Evolutionary conservation across 2,888 invertebrate species (phyloP).

Genomic region (Hecatera dysodea): DNA sequence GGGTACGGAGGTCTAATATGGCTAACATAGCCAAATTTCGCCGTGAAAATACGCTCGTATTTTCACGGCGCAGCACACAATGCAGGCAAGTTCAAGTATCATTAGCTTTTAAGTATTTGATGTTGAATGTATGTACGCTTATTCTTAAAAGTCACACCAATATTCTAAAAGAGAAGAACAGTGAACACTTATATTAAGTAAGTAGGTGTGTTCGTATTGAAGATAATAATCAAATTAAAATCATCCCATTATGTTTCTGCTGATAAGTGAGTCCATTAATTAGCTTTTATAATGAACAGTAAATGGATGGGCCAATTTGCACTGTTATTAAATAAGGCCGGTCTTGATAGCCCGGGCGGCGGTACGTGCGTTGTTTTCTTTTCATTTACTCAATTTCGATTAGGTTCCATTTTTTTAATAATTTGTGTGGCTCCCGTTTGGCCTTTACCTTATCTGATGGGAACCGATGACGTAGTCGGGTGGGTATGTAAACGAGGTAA

Average conservation of each 20-base stretch:
- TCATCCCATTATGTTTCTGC: slow-evolving; percentile 13
- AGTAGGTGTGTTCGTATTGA: neutral
- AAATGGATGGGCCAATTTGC: slow-evolving; percentile 20
- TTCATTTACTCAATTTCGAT: slow-evolving; percentile 5
- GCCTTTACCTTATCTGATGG: no score
- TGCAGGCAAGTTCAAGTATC: no score
- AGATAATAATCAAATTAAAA: slow-evolving; percentile 19
- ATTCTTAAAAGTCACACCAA: no score
- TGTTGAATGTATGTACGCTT: no score
- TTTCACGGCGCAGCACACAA: no score
- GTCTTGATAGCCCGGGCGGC: neutral
- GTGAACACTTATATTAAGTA: neutral
- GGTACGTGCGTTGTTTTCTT: slow-evolving; percentile 4
- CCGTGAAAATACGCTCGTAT: no score
- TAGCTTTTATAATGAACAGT: slow-evolving; percentile 37
- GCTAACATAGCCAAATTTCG: no score
- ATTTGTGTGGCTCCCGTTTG: neutral
- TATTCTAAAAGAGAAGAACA: no score
- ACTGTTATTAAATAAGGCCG: neutral
- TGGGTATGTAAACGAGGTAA: neutral
- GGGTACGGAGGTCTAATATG: no score
- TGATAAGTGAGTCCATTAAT: slow-evolving; percentile 36
- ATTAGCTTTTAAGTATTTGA: no score
- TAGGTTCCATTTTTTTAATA: no score
- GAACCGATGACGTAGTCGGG: no score